Evolutionary conservation across 2,113 vertebrate species (phyloP).

Genomic region (Callithrix jacchus): DNA sequence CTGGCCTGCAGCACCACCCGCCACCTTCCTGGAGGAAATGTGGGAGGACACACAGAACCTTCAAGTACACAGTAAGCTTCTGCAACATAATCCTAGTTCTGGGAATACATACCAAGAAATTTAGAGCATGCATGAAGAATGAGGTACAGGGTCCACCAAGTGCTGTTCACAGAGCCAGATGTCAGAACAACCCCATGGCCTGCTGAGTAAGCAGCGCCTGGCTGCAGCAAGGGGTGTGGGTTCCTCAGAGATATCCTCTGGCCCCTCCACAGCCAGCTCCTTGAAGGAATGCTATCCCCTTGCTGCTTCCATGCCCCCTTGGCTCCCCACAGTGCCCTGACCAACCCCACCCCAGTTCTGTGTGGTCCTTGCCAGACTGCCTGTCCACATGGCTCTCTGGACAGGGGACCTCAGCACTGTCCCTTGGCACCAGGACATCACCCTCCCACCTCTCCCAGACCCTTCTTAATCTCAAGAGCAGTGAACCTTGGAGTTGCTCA

Average conservation of each 20-base stretch:
- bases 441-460: not conserved
- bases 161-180: not conserved
- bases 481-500: not conserved
- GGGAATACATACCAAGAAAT: not conserved
- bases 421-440: not conserved
- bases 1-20: not conserved
- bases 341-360: not conserved
- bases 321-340: not conserved
- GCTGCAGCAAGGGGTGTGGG: not conserved
- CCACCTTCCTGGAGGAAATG: not conserved
- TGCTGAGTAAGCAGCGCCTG: no score
- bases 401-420: not conserved
- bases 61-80: no score
- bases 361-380: not conserved
- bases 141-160: no score
- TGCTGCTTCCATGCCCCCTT: not conserved
- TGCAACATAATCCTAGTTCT: not conserved
- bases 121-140: not conserved
- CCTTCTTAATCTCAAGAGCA: not conserved
- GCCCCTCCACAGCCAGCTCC: not conserved
- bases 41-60: not conserved
- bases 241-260: not conserved
- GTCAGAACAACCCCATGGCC: not conserved
- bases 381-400: not conserved
- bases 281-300: not conserved